Conservation (phyloP, 1,140 invertebrate genomes). For the Araneus ventricosus region DNA sequence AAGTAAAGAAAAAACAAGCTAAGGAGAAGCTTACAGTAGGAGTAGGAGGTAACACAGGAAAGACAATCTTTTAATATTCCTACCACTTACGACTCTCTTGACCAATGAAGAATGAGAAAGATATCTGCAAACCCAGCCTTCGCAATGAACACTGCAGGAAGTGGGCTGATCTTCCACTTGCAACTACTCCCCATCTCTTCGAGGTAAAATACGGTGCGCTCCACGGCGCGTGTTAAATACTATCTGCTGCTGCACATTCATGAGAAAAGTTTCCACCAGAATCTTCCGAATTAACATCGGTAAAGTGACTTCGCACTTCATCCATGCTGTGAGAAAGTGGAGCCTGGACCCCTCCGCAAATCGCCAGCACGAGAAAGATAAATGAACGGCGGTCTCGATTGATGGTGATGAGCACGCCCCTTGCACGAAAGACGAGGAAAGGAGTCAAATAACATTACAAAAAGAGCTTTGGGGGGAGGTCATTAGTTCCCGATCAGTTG, state of each 20-base stretch:
- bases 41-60: conserved; percentile 24
- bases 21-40: neutral
- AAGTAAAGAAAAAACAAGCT: neutral
- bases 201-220: neutral
- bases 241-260: neutral
- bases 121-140: conserved; percentile 8
- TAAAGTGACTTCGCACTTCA: conserved; percentile 57
- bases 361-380: neutral
- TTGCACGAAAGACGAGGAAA: conserved; percentile 6
- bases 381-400: conserved; percentile 5
- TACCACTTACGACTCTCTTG: neutral
- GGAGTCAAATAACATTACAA: conserved; percentile 40
- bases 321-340: conserved; percentile 4
- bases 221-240: neutral
- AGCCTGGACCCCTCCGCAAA: neutral
- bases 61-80: conserved; percentile 25
- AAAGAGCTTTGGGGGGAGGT: conserved; percentile 32
- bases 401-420: conserved; percentile 20
- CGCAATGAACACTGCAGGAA: conserved; percentile 1
- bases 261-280: neutral
- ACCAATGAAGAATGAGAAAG: conserved; percentile 41
- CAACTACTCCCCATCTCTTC: neutral
- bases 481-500: conserved; percentile 56
- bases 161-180: neutral
- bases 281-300: conserved; percentile 52